Percentiles rank a stretch among this genome's conserved stretches.
These are phyloP conservation scores for Sylvia atricapilla DNA, from an alignment of 2,113 vertebrate genomes.

Conservation along the genomic window DNA sequence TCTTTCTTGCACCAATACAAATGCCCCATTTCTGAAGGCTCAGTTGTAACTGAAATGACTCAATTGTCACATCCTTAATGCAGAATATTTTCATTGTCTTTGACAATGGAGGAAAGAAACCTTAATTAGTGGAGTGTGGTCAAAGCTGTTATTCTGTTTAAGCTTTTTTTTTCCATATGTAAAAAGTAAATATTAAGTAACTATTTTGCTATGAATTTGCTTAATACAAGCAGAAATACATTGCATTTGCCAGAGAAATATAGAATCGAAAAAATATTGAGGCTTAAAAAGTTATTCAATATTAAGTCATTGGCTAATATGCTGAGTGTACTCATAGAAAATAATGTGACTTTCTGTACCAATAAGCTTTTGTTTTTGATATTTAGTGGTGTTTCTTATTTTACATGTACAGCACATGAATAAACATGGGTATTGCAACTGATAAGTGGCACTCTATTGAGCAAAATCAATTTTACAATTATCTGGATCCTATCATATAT, in stretches of 20 bases:
- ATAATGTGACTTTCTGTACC: neutral
- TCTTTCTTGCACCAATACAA: neutral
- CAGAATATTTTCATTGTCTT: neutral
- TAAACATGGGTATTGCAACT: neutral
- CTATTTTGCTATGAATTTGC: neutral
- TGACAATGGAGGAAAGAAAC: neutral
- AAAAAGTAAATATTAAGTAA: neutral
- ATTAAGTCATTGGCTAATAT: neutral
- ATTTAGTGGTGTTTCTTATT: neutral
- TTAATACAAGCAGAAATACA: neutral
- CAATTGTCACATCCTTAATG: rapidly evolving
- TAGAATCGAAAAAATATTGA: neutral
- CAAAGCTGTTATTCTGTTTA: neutral
- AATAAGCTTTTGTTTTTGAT: neutral
- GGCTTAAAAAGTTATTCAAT: neutral
- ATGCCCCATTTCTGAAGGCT: neutral
- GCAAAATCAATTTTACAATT: neutral
- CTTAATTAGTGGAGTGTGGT: neutral
- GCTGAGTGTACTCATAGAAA: neutral
- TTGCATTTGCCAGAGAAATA: neutral
- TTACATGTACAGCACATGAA: neutral
- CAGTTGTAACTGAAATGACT: neutral
- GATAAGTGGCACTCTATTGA: neutral
- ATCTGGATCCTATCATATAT: neutral
- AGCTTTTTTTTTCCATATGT: neutral